A percentile compares a stretch with the other conserved stretches of the same genome.
Evolutionary conservation across 2,113 vertebrate genomes (phyloP).

Genomic region (Dolichotis patagonum): DNA sequence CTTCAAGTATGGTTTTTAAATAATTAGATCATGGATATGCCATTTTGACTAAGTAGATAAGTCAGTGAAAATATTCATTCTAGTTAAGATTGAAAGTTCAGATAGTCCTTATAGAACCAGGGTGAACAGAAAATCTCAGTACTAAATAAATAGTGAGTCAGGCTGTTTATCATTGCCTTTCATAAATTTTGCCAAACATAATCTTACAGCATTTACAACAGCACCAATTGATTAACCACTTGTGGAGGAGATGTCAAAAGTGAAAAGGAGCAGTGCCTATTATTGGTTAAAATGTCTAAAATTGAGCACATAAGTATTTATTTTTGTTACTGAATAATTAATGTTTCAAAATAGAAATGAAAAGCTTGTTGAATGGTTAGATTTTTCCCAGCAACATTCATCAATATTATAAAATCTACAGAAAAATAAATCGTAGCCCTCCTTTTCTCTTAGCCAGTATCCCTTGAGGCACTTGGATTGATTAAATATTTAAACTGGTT

Average conservation of each 20-base stretch:
- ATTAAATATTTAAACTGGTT: background rate
- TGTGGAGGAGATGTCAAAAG: background rate
- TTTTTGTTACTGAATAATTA: slow-evolving; percentile 50
- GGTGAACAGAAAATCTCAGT: background rate
- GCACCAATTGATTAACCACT: slow-evolving; percentile 39
- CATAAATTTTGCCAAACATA: slow-evolving; percentile 10
- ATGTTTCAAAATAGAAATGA: slow-evolving; percentile 21
- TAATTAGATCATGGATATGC: background rate
- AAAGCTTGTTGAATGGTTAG: background rate
- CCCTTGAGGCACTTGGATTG: background rate
- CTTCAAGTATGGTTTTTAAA: background rate
- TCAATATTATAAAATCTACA: background rate
- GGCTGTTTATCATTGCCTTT: slow-evolving; percentile 27
- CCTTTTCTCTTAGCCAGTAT: background rate
- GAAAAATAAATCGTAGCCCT: background rate
- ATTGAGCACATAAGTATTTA: background rate
- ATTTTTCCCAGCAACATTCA: background rate
- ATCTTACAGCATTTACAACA: slow-evolving; percentile 34
- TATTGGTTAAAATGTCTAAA: slow-evolving; percentile 30
- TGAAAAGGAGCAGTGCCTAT: background rate
- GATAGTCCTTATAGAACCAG: background rate
- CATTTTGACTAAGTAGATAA: slow-evolving; percentile 14
- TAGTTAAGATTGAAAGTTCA: background rate
- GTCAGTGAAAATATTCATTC: background rate
- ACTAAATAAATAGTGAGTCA: slow-evolving; percentile 48